A percentile compares a stretch with the other conserved stretches of the same genome.
Evolutionary conservation across 2,797 vertebrate species (phyloP).

Genomic region (Acipenser oxyrinchus): DNA sequence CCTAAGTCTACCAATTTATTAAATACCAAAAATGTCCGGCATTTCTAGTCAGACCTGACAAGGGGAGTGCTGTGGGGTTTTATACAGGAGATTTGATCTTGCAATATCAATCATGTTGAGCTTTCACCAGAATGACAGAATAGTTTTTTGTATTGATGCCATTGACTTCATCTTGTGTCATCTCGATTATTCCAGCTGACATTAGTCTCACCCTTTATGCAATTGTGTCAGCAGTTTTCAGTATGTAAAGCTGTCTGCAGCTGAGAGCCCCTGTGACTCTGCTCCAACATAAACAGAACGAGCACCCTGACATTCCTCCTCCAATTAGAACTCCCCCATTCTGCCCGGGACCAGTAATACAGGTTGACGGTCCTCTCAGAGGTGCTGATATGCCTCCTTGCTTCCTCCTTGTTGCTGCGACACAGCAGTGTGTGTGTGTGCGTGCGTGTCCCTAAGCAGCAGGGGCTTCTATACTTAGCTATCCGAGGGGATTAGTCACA

Average conservation of each 20-base stretch:
- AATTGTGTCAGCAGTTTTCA: neutral
- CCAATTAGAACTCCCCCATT: neutral
- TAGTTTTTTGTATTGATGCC: too few relatives aligned
- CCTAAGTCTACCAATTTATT: too few relatives aligned
- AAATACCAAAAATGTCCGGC: too few relatives aligned
- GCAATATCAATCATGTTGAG: too few relatives aligned
- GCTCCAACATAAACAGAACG: neutral
- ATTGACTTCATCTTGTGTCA: too few relatives aligned
- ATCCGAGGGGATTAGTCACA: slow-evolving; percentile 47
- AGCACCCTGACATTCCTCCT: neutral
- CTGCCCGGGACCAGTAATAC: neutral
- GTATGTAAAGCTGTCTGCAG: neutral
- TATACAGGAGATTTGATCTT: too few relatives aligned
- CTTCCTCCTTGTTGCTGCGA: slow-evolving; percentile 26
- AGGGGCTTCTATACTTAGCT: slow-evolving; percentile 45
- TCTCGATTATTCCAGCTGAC: neutral
- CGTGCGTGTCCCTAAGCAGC: slow-evolving; percentile 24
- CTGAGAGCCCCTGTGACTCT: neutral
- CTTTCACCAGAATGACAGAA: too few relatives aligned
- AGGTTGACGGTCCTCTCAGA: neutral
- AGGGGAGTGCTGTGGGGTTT: too few relatives aligned
- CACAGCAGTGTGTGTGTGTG: slow-evolving; percentile 41
- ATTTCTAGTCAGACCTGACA: too few relatives aligned
- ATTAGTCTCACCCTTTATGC: slow-evolving; percentile 12
- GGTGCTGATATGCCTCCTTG: slow-evolving; percentile 19